Percentiles rank a stretch among this genome's conserved stretches.
These are phyloP conservation scores for Harpagifer antarcticus DNA, from an alignment of 2,797 vertebrate genomes.

Conservation along the genomic window DNA sequence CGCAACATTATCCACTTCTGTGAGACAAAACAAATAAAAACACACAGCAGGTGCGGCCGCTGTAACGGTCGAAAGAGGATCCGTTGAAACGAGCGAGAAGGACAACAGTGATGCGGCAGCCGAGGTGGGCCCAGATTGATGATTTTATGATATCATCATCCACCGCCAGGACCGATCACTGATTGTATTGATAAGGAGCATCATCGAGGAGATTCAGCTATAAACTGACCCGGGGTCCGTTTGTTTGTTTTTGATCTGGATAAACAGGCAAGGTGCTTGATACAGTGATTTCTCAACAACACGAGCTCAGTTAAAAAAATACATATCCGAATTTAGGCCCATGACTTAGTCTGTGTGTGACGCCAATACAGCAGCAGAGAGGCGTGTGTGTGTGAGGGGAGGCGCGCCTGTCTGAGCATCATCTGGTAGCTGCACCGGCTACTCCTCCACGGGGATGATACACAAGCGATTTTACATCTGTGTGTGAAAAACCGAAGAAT, in stretches of 20 bases:
- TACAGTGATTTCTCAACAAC: constrained; percentile 33
- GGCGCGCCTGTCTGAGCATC: constrained; percentile 75
- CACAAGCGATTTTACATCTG: constrained; percentile 52
- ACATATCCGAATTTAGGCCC: constrained; percentile 78
- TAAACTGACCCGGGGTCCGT: constrained; percentile 38
- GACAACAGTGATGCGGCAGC: constrained; percentile 79
- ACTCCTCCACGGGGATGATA: constrained; percentile 65
- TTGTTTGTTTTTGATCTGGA: constrained; percentile 27
- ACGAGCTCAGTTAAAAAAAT: constrained; percentile 62
- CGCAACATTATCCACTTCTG: constrained; percentile 5
- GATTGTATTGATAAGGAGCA: constrained; percentile 59
- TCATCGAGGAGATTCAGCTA: constrained; percentile 43
- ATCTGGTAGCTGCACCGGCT: constrained; percentile 63
- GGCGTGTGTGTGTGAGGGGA: constrained; percentile 56
- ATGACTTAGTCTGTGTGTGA: constrained; percentile 80
- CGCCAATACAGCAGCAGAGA: constrained; percentile 80
- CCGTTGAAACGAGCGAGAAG: constrained; percentile 52
- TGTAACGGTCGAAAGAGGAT: constrained; percentile 33
- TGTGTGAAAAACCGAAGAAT: constrained; percentile 56
- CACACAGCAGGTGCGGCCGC: constrained; percentile 42
- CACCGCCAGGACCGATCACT: constrained; percentile 70
- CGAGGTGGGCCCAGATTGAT: constrained; percentile 77
- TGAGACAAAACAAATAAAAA: not conserved
- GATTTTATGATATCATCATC: constrained; percentile 75
- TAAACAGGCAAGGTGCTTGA: constrained; percentile 29